phyloP scores from a whole-genome alignment of 2,888 invertebrate genomes.

The Orgyia antiqua region DNA sequence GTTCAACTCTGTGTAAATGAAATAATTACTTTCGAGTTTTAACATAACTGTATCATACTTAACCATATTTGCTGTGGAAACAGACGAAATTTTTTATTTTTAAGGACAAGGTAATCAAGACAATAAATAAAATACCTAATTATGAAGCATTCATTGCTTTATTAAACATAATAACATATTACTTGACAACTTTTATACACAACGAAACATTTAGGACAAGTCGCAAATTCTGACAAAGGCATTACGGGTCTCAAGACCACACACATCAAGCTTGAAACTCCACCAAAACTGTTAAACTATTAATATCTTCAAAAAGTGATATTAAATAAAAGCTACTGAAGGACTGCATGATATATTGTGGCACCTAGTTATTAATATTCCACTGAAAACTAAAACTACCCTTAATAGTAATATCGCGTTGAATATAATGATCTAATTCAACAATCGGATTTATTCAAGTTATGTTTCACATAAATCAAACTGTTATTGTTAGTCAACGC shows the following conservation, averaged over 20 bases:
- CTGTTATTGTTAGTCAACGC: conserved; percentile 22
- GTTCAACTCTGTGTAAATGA: no score
- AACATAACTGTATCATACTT: no score
- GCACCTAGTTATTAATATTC: conserved; percentile 12
- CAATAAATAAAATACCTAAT: no score
- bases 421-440: conserved; percentile 19
- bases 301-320: conserved; percentile 11
- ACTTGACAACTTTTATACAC: conserved; percentile 51
- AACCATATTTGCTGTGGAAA: no score
- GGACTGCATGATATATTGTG: conserved; percentile 8
- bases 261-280: not conserved
- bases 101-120: no score
- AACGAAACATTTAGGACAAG: conserved; percentile 50
- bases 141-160: conserved; percentile 39
- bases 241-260: no score
- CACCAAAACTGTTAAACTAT: not conserved
- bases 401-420: conserved; percentile 16
- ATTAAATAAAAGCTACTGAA: conserved; percentile 24
- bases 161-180: conserved; percentile 40
- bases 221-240: conserved; percentile 33
- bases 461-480: conserved; percentile 19
- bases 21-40: no score
- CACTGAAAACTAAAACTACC: conserved; percentile 9
- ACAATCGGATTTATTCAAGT: conserved; percentile 23
- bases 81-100: no score